Base-by-base conservation (phyloP, 2,888 invertebrate species). In the Spialia ferax region DNA sequence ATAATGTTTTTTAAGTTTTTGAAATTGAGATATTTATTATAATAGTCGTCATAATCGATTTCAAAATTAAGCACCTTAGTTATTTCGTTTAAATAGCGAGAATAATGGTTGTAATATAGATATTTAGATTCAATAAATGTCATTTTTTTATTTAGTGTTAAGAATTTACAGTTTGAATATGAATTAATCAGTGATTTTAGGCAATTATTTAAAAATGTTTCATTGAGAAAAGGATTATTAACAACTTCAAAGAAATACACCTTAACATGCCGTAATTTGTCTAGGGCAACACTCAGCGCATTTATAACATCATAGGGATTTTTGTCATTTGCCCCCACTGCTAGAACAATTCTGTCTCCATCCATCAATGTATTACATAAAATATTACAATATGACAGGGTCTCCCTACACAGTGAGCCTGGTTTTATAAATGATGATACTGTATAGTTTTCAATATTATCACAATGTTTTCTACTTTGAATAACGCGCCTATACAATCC, bases 401-500 rank as follows among this genome's bases (percentile, higher is more conserved):
- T 23, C 50, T 63, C 63, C 0, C 2, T n/a, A 63, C 52, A 26
- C 3, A 54, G n/a, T 23, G 63, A 29, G 8, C n/a, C 7, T 22
- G 64, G 64, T 26, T 64, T 64, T 13, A 64, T 32, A 64, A 64
- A 64, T 0, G 64, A 64, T 10, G 29, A 48, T 6, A 71, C 29
- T 29, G 29, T 8, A 2, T 8, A 42, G 5, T n/a, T n/a, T n/a
- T 42, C 15, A 42, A 3, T 42, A 42, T 42, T 1, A 3, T 42
- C 11, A 42, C n/a, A 42, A 67, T 67, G 62, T 55, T 70, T 71
- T 66, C 71, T 70, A 70, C 70, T 71, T 61, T 69, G 69, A 68
- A 18, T 48, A 8, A 22, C 11, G 7, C 1, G 13, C 4, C n/a
- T 23, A n/a, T 11, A 26, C 0, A 26, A 4, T 23, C n/a, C 52